phyloP scores from a whole-genome alignment of 2,888 invertebrate genomes.

The Caenorhabditis plicata region DNA sequence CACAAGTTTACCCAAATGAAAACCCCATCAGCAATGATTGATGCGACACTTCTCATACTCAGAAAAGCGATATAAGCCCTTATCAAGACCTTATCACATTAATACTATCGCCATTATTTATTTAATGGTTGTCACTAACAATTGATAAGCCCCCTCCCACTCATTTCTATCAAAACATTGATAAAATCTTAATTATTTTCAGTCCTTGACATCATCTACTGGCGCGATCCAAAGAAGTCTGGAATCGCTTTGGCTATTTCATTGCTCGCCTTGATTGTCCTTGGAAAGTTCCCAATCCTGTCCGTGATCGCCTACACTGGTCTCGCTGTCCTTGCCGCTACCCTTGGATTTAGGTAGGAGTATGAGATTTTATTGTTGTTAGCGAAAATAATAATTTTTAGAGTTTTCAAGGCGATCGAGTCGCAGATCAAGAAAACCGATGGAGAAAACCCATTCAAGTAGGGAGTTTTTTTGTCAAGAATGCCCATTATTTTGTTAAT shows the following conservation, averaged over 20 bases:
- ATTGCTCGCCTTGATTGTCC: slow-evolving; percentile 84
- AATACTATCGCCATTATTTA: too few species aligned
- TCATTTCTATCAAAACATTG: too few species aligned
- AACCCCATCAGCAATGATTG: too few species aligned
- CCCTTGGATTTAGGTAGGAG: slow-evolving; percentile 80
- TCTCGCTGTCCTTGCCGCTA: slow-evolving; percentile 81
- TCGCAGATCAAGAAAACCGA: slow-evolving; percentile 78
- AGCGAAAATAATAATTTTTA: slow-evolving; percentile 77
- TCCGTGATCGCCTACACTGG: slow-evolving; percentile 85
- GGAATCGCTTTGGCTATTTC: slow-evolving; percentile 89
- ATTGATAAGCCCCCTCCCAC: too few species aligned
- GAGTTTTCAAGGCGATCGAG: slow-evolving; percentile 50
- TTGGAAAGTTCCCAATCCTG: slow-evolving; percentile 72
- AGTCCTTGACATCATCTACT: slow-evolving; percentile 79
- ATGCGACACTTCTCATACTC: too few species aligned
- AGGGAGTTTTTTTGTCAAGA: slow-evolving; percentile 69
- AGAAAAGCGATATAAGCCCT: too few species aligned
- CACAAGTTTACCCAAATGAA: too few species aligned
- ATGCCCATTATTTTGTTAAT: too few species aligned
- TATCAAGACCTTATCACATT: too few species aligned
- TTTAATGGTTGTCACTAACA: too few species aligned
- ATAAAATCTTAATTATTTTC: too few species aligned
- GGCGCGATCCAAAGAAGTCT: slow-evolving; percentile 92
- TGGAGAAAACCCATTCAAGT: slow-evolving; percentile 98
- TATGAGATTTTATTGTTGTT: slow-evolving; percentile 77